These are phyloP conservation scores for Suillia variegata DNA, from an alignment of 2,888 invertebrate species.

Conservation along the genomic window DNA sequence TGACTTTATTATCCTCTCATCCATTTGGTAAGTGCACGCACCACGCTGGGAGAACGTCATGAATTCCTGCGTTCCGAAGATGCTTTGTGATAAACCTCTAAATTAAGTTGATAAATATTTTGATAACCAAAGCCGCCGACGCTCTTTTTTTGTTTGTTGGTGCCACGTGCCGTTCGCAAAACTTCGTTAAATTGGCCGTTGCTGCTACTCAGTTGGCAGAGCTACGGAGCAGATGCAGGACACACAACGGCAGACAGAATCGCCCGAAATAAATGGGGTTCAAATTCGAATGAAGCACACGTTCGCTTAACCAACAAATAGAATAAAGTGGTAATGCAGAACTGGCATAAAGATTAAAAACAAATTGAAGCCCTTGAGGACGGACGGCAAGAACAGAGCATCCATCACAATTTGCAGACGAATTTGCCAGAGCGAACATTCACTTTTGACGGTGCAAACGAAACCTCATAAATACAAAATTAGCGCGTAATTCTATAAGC, in stretches of 20 bases:
- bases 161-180: neutral
- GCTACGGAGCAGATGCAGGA: neutral
- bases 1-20: too few relatives aligned
- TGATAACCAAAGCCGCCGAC: slow-evolving; percentile 29
- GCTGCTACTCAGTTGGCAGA: neutral
- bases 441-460: slow-evolving; percentile 14
- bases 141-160: neutral
- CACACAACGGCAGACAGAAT: too few relatives aligned
- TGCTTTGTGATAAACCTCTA: slow-evolving; percentile 1
- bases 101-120: slow-evolving; percentile 48
- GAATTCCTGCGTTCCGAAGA: too few relatives aligned
- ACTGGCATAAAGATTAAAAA: slow-evolving; percentile 6
- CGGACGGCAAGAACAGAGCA: neutral
- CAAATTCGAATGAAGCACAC: neutral
- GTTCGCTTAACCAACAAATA: neutral
- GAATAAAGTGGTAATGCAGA: too few relatives aligned
- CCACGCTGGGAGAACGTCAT: too few relatives aligned
- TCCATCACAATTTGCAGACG: slow-evolving; percentile 47
- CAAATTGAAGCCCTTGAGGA: neutral
- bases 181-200: neutral
- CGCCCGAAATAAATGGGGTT: neutral
- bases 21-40: too few relatives aligned
- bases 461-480: slow-evolving; percentile 59
- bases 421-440: slow-evolving; percentile 19
- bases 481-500: slow-evolving; percentile 61